Evolutionary conservation across 1,140 invertebrate genomes (phyloP), one percentile per base, ranked within the genome.

Genomic region (Calycopis cecrops): DNA sequence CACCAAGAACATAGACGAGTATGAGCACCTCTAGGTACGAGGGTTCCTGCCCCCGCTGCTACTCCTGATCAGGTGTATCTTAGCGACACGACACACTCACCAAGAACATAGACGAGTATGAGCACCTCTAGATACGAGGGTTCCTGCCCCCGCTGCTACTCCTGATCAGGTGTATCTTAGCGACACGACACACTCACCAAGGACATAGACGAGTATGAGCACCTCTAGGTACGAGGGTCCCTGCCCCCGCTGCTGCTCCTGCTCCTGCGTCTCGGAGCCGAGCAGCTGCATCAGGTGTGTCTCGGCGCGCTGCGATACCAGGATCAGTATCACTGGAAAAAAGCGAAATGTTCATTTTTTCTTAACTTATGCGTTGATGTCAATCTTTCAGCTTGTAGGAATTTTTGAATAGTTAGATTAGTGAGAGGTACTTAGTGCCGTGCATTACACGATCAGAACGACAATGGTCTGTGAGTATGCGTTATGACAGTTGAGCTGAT

Each of bases 221-320:
- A 92, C 87, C 79, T 98, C 96, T 38, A 97, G 87, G 51, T 92
- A 90, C 0, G 93, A 93, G 0, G 96, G 95, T 1, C 90, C 89
- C 59, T 94, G 92, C 21, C 95, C 96, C 59, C 96, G 71, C 71
- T 92, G 88, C 62, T 92, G 89, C 54, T 90, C 85, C 17, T 94
- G 77, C 54, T 89, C 90, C 90, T 93, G 91, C 58, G 85, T 81
- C 7, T 93, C 91, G 0, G 91, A 91, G 0, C 93, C 93, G 57
- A 96, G 92, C 47, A 93, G 78, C 63, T 92, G 90, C 33, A 95
- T 90, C 0, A 93, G 88, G 57, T 94, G 89, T 35, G 93, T 92
- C 76, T 96, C 95, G 14, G 93, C 94, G 72, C 95, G 89, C 85
- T 96, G 95, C 1, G 94, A 96, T 4, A 96, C 95, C 84, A 97